A percentile compares a stretch with the other conserved stretches of the same genome.
Evolutionary conservation across 2,113 vertebrate species (phyloP).

Genomic region (Tetraodon nigroviridis): DNA sequence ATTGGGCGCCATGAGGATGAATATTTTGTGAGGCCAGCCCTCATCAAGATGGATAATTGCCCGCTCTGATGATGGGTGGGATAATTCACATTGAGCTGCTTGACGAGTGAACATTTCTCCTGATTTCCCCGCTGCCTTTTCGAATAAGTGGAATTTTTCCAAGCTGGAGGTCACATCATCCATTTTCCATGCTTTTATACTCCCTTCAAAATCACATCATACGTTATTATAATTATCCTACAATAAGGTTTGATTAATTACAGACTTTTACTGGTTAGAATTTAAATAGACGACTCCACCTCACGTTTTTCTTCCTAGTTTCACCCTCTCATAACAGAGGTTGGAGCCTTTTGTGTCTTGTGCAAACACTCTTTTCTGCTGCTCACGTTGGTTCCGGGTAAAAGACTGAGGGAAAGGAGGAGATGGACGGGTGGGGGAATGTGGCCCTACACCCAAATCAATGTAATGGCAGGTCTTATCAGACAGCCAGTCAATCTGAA

Average conservation of each 20-base stretch:
- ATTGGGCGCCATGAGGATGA: slow-evolving; percentile 41
- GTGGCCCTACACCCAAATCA: slow-evolving; percentile 66
- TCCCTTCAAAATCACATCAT: too few species aligned
- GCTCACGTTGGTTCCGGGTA: too few species aligned
- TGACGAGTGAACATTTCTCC: slow-evolving; percentile 20
- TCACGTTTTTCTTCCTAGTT: too few species aligned
- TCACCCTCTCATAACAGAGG: slow-evolving; percentile 12
- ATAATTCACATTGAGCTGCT: slow-evolving; percentile 22
- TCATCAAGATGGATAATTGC: slow-evolving; percentile 57
- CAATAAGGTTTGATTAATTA: too few species aligned
- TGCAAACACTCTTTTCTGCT: neutral
- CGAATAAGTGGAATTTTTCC: neutral
- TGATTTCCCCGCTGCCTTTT: slow-evolving; percentile 28
- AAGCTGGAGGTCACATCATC: slow-evolving; percentile 1
- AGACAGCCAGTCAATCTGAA: slow-evolving; percentile 56
- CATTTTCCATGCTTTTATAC: slow-evolving; percentile 2
- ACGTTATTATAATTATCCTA: too few species aligned
- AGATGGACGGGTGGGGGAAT: slow-evolving; percentile 45
- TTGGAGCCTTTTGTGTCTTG: neutral
- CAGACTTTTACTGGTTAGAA: too few species aligned
- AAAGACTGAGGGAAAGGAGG: neutral
- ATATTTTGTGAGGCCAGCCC: slow-evolving; percentile 38
- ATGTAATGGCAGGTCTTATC: slow-evolving; percentile 75
- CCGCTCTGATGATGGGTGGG: slow-evolving; percentile 37
- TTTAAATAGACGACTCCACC: too few species aligned